Evolutionary conservation across 2,797 vertebrate genomes (phyloP).

Genomic region (Gallinago nigripennis): DNA sequence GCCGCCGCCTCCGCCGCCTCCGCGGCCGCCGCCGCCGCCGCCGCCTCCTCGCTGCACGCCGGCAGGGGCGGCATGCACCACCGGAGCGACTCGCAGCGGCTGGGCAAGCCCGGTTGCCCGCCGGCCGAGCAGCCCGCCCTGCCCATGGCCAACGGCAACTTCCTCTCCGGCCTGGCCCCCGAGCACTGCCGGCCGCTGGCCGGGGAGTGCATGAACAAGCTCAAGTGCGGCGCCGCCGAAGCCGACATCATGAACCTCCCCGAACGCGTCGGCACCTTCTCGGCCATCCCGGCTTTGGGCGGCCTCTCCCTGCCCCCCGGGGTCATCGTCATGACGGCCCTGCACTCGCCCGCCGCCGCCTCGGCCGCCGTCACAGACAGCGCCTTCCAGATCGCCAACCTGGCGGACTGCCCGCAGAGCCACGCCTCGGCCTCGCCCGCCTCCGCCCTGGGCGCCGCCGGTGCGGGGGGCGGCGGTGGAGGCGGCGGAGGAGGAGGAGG

Average conservation of each 20-base stretch:
- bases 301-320: constrained; percentile 97
- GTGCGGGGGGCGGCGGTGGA: constrained; percentile 1
- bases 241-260: constrained; percentile 98
- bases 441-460: constrained; percentile 67
- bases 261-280: constrained; percentile 97
- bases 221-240: constrained; percentile 95
- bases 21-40: not conserved
- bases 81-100: constrained; percentile 91
- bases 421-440: constrained; percentile 80
- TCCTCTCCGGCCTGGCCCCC: constrained; percentile 93
- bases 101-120: constrained; percentile 91
- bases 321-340: constrained; percentile 99
- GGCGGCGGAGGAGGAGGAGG: constrained; percentile 69
- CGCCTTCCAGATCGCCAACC: constrained; percentile 99
- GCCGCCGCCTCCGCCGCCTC: constrained; percentile 8
- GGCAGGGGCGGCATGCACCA: constrained; percentile 91
- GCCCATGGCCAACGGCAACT: constrained; percentile 97
- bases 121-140: constrained; percentile 84
- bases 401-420: constrained; percentile 98
- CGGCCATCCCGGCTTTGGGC: constrained; percentile 94
- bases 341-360: constrained; percentile 97
- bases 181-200: constrained; percentile 97
- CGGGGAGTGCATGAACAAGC: constrained; percentile 98
- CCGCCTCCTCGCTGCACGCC: constrained; percentile 50
- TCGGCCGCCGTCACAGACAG: constrained; percentile 98